phyloP scores from a whole-genome alignment of 1,140 invertebrate genomes.

The Drosophila nigrodunni region DNA sequence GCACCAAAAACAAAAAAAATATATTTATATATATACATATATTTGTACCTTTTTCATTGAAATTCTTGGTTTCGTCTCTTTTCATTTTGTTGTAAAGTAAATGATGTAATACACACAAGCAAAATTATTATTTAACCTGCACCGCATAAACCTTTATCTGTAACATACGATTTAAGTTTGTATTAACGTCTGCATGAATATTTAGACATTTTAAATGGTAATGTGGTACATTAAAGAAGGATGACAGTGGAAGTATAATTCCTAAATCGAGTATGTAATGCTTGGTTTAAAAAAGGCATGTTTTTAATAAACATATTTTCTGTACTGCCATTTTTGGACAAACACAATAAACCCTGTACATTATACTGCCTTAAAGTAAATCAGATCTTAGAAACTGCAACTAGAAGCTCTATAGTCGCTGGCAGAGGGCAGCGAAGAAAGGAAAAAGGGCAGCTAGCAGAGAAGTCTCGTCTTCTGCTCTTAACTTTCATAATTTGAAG shows the following conservation, averaged over 20 bases:
- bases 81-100: neutral
- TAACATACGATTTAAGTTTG: neutral
- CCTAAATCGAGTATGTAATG: too few species aligned
- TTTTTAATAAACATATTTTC: too few species aligned
- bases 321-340: too few species aligned
- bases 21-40: neutral
- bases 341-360: too few species aligned
- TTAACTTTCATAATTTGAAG: constrained; percentile 77
- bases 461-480: constrained; percentile 43
- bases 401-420: neutral
- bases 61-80: constrained; percentile 11
- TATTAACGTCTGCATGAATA: constrained; percentile 19
- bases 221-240: too few species aligned
- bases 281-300: too few species aligned
- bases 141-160: neutral
- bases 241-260: neutral
- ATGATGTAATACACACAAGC: constrained; percentile 12
- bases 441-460: neutral
- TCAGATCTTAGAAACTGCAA: constrained; percentile 22
- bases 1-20: constrained; percentile 27
- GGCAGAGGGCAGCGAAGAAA: too few species aligned
- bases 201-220: too few species aligned
- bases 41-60: constrained; percentile 16
- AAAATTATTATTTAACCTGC: constrained; percentile 10
- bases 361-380: too few species aligned